Percentiles rank a stretch among this genome's conserved stretches.
phyloP scores from a whole-genome alignment of 2,888 invertebrate genomes.

The Scaptodrosophila latifasciaeformis region DNA sequence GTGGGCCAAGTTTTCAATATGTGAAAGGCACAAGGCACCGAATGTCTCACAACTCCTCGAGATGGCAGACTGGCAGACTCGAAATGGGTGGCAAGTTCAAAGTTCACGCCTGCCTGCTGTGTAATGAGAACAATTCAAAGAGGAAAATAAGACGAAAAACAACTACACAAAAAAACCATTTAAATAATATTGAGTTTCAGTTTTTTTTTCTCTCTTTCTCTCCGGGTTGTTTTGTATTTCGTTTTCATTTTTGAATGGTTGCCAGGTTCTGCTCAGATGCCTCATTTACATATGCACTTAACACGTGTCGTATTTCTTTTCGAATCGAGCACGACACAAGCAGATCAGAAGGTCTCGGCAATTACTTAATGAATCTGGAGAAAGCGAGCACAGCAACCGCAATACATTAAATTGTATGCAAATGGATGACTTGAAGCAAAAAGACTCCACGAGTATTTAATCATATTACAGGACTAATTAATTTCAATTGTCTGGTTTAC shows the following conservation, averaged over 20 bases:
- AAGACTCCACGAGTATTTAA: too few species aligned
- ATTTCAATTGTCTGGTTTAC: conserved; percentile 60
- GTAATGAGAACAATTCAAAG: conserved; percentile 30
- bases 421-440: neutral
- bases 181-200: conserved; percentile 52
- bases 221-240: conserved; percentile 8
- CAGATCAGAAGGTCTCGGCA: too few species aligned
- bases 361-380: conserved; percentile 60
- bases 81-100: conserved; percentile 38
- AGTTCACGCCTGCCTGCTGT: conserved; percentile 44
- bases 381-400: too few species aligned
- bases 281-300: conserved; percentile 57
- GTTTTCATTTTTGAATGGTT: conserved; percentile 28
- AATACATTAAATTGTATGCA: too few species aligned
- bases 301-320: conserved; percentile 47
- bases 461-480: too few species aligned
- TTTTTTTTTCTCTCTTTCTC: conserved; percentile 18
- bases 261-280: conserved; percentile 14
- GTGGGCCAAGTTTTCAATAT: conserved; percentile 28
- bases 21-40: conserved; percentile 7
- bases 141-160: conserved; percentile 14
- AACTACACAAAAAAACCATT: conserved; percentile 39
- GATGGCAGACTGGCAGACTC: conserved; percentile 7
- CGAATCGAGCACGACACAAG: too few species aligned
- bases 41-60: neutral